phyloP scores from a whole-genome alignment of 2,888 invertebrate genomes.

The Ormyrus thymus region DNA sequence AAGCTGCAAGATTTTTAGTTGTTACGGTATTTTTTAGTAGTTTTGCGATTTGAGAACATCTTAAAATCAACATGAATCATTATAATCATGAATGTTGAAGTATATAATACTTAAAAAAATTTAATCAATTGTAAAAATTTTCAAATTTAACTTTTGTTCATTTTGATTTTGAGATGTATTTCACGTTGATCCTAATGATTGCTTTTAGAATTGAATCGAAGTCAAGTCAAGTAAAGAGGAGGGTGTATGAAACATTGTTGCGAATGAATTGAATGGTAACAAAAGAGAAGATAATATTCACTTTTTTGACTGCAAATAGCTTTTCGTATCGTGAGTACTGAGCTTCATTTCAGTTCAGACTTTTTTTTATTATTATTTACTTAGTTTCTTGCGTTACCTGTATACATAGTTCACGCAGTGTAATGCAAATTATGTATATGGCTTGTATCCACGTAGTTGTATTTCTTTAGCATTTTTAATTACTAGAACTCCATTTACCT shows the following conservation, averaged over 20 bases:
- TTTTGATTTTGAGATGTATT: conserved; percentile 35
- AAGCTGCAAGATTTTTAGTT: conserved; percentile 23
- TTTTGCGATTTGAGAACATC: conserved; percentile 11
- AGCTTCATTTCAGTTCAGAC: conserved; percentile 23
- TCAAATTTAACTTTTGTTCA: not conserved
- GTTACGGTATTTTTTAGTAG: conserved; percentile 32
- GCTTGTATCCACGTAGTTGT: conserved; percentile 28
- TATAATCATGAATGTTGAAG: not conserved
- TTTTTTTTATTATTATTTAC: conserved; percentile 28
- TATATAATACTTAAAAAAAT: not conserved
- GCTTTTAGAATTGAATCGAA: not conserved
- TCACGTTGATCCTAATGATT: conserved; percentile 21
- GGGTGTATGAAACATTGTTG: conserved; percentile 9
- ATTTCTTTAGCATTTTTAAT: conserved; percentile 44
- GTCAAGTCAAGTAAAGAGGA: not conserved
- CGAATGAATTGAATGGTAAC: conserved; percentile 6
- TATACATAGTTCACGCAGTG: conserved; percentile 9
- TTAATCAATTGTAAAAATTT: not conserved
- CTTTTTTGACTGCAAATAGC: conserved; percentile 5
- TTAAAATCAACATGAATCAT: not conserved
- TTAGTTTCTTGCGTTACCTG: conserved; percentile 17
- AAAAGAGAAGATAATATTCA: conserved; percentile 21
- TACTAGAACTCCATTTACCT: conserved; percentile 37
- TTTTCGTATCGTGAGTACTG: conserved; percentile 13
- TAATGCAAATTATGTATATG: conserved; percentile 4